A percentile compares a stretch with the other conserved stretches of the same genome.
Evolutionary conservation across 2,888 invertebrate genomes (phyloP).

Genomic region (Limenitis camilla): DNA sequence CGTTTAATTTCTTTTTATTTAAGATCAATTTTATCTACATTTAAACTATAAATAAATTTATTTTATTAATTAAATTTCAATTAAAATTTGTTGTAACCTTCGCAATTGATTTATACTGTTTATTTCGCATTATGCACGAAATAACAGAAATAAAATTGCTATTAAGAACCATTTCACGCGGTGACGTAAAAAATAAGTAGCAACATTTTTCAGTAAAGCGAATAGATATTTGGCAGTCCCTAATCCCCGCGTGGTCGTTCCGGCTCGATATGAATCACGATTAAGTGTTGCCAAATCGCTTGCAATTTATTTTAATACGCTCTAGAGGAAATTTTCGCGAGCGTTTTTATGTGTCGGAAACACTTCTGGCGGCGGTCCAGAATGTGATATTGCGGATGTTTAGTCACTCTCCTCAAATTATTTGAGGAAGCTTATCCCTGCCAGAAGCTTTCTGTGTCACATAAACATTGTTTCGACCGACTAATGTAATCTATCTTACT

Average conservation of each 20-base stretch:
- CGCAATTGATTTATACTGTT: too few species aligned
- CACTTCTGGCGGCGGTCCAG: conserved; percentile 68
- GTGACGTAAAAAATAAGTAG: conserved; percentile 21
- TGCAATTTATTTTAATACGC: conserved; percentile 74
- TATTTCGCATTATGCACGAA: background rate
- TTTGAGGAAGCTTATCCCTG: conserved; percentile 68
- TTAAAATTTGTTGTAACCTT: background rate
- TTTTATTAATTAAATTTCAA: too few species aligned
- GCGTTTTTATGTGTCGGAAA: conserved; percentile 73
- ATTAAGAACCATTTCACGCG: conserved; percentile 13
- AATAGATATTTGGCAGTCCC: conserved; percentile 61
- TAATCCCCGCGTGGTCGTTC: conserved; percentile 61
- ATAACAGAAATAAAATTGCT: conserved; percentile 7
- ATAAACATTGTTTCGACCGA: conserved; percentile 42
- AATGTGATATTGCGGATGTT: conserved; percentile 66
- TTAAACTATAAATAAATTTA: too few species aligned
- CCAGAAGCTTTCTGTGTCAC: conserved; percentile 63
- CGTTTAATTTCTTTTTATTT: background rate
- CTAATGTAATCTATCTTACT: conserved; percentile 34
- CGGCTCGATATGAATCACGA: conserved; percentile 70
- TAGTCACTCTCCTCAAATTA: conserved; percentile 67
- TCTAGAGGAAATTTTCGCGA: conserved; percentile 67
- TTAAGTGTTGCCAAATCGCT: conserved; percentile 74
- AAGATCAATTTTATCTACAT: too few species aligned
- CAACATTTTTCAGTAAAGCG: conserved; percentile 35